A percentile compares a stretch with the other conserved stretches of the same genome.
Evolutionary conservation across 2,888 invertebrate species (phyloP).

Genomic region (Chrysolina haemoptera): DNA sequence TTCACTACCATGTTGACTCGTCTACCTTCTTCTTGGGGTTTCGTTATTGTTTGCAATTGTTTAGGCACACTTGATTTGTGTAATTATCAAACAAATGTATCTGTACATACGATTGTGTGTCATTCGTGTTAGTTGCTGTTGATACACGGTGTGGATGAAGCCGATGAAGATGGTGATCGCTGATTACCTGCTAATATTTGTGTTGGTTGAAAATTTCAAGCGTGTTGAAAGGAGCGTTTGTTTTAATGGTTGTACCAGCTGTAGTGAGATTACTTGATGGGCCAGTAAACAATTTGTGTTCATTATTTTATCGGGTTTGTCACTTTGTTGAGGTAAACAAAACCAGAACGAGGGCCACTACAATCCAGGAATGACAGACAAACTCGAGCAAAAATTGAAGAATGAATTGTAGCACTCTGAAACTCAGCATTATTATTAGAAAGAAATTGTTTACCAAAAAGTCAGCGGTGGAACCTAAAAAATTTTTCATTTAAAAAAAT

Average conservation of each 20-base stretch:
- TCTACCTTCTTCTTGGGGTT: slow-evolving; percentile 44
- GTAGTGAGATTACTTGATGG: background rate
- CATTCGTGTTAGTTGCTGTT: slow-evolving; percentile 12
- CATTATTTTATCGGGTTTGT: background rate
- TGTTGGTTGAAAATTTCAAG: background rate
- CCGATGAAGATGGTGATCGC: background rate
- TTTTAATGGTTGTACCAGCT: background rate
- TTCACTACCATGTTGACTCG: slow-evolving; percentile 42
- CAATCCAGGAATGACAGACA: no score
- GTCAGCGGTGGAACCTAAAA: no score
- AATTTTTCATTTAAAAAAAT: no score
- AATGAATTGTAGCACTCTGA: no score
- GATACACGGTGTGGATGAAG: slow-evolving; percentile 1
- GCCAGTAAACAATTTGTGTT: background rate
- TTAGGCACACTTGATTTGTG: slow-evolving; percentile 38
- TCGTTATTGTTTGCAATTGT: slow-evolving; percentile 43
- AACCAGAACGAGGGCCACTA: no score
- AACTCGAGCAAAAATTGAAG: no score
- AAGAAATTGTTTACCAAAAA: no score
- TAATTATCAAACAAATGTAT: slow-evolving; percentile 26
- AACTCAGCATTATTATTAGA: no score
- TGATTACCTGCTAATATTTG: background rate
- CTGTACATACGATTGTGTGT: slow-evolving; percentile 19
- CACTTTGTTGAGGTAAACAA: no score
- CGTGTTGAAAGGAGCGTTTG: background rate